Conservation (phyloP, 2,113 vertebrate genomes). For the Egretta garzetta region DNA sequence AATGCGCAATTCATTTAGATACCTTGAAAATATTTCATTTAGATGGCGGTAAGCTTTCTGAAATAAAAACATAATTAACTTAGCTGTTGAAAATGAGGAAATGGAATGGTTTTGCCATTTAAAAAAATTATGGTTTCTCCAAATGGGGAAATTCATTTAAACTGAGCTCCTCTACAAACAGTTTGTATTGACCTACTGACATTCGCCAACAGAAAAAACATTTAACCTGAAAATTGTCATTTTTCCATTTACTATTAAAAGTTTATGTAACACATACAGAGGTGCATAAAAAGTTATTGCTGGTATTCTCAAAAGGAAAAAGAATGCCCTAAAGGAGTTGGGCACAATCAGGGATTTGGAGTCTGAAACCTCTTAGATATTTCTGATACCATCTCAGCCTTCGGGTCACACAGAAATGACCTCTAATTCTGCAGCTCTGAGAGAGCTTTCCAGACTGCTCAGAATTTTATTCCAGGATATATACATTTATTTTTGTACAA, state of each 20-base stretch:
- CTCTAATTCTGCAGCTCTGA: neutral
- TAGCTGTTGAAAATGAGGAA: neutral
- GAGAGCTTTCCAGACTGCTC: neutral
- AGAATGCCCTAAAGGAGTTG: neutral
- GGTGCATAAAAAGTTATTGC: neutral
- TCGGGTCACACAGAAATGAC: neutral
- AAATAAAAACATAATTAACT: neutral
- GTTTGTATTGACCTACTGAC: conserved; percentile 17
- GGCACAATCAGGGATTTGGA: neutral
- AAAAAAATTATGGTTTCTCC: neutral
- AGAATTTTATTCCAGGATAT: neutral
- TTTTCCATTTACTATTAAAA: conserved; percentile 15
- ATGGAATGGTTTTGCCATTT: neutral
- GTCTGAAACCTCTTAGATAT: neutral
- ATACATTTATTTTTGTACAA: neutral
- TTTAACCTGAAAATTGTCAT: neutral
- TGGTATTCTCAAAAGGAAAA: neutral
- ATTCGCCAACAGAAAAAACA: neutral
- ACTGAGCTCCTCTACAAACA: neutral
- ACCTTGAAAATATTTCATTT: neutral
- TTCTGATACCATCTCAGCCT: neutral
- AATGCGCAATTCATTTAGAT: neutral
- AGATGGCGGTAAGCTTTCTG: neutral
- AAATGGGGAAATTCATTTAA: neutral
- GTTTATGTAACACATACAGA: neutral